Evolutionary conservation across 35 echinoderm and acorn worm genomes (phyloP).

Genomic region (Apostichopus parvimensis): DNA sequence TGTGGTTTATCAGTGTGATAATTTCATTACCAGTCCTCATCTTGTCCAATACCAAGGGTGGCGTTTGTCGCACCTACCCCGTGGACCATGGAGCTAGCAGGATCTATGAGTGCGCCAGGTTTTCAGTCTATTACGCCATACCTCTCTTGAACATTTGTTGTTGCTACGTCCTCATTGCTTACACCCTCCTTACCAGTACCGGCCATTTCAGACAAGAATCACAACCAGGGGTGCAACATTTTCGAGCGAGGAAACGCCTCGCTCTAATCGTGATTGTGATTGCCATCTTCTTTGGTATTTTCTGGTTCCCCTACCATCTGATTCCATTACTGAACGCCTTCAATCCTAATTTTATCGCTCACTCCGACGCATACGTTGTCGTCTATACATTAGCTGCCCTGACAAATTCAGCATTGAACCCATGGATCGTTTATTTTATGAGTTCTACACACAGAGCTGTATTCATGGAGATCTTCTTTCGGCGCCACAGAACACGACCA

Average conservation of each 20-base stretch:
- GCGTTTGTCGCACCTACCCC: conserved; percentile 8
- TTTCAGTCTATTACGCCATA: conserved; percentile 58
- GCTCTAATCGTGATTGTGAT: conserved; percentile 82
- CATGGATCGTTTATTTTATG: conserved; percentile 87
- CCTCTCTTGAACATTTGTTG: conserved; percentile 56
- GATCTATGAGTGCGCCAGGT: conserved; percentile 56
- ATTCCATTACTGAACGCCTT: conserved; percentile 11
- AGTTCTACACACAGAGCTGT: conserved; percentile 73
- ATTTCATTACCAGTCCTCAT: conserved; percentile 17
- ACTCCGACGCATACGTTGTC: conserved; percentile 4
- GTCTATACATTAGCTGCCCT: conserved; percentile 63
- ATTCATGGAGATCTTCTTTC: conserved; percentile 40
- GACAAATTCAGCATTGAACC: conserved; percentile 78
- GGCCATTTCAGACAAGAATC: conserved; percentile 74
- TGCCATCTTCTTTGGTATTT: conserved; percentile 75
- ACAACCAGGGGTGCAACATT: conserved; percentile 82
- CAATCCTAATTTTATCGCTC: background rate
- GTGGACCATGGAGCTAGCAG: background rate
- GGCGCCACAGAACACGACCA: conserved; percentile 1
- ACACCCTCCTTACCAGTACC: conserved; percentile 67
- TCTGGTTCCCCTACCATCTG: conserved; percentile 67
- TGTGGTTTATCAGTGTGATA: conserved; percentile 26
- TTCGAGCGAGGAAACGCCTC: conserved; percentile 73
- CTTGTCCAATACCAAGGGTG: background rate
- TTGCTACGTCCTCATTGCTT: conserved; percentile 74